Evolutionary conservation across 2,888 invertebrate genomes (phyloP).

Genomic region (Griposia aprilina): DNA sequence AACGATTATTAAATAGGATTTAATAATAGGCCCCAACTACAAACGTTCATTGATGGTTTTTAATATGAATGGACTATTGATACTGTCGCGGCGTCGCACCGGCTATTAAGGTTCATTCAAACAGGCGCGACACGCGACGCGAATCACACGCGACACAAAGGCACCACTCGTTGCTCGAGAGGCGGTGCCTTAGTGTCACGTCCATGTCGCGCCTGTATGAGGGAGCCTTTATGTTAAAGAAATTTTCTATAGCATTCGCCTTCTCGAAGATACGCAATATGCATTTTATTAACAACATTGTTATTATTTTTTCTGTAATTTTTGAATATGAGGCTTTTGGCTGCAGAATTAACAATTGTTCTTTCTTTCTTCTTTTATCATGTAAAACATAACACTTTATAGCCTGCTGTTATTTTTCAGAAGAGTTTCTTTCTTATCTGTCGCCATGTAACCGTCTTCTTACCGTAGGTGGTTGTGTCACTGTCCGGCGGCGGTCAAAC

Average conservation of each 20-base stretch:
- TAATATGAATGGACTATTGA: conserved; percentile 11
- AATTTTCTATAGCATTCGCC: background rate
- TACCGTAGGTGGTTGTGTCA: conserved; percentile 82
- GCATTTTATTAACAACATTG: background rate
- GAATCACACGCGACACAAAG: no score
- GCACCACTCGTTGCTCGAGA: no score
- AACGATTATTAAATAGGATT: conserved; percentile 18
- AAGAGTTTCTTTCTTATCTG: background rate
- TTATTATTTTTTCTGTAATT: no score
- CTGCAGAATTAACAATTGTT: no score
- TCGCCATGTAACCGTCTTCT: conserved; percentile 75
- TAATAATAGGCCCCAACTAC: background rate
- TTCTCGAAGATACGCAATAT: background rate
- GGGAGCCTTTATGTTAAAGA: no score
- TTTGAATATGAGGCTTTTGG: no score
- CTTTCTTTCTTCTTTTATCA: background rate
- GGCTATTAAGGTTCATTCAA: no score
- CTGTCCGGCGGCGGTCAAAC: conserved; percentile 85
- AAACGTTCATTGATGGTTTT: conserved; percentile 15
- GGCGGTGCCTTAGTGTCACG: no score
- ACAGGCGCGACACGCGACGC: no score
- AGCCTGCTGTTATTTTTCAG: no score
- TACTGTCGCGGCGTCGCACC: background rate
- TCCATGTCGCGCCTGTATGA: no score
- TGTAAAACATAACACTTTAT: background rate